phyloP scores from a whole-genome alignment of 2,888 invertebrate species.

The Plagodis pulveraria region DNA sequence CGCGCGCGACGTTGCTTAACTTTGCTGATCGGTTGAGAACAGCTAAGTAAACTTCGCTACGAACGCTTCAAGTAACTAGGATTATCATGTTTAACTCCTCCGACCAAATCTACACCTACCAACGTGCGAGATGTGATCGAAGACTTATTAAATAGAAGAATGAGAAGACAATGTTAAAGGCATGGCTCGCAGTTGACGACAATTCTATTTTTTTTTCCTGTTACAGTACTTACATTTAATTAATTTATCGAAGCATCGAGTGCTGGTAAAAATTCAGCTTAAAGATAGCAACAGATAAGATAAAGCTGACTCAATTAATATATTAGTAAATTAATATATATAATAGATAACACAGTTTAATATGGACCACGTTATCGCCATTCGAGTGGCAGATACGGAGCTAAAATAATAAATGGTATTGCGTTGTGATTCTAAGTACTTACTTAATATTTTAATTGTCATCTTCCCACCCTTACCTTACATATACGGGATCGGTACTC shows the following conservation, averaged over 20 bases:
- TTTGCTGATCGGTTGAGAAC: no score
- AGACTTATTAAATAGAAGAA: no score
- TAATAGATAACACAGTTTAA: conserved; percentile 60
- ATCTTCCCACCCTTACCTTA: no score
- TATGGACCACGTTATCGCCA: conserved; percentile 59
- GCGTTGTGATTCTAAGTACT: conserved; percentile 11
- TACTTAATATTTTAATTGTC: not conserved
- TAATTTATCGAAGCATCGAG: conserved; percentile 20
- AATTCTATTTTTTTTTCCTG: conserved; percentile 14
- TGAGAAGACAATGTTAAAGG: no score
- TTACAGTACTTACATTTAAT: conserved; percentile 18
- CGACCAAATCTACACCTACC: no score
- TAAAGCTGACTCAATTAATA: conserved; percentile 65
- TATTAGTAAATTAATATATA: conserved; percentile 68
- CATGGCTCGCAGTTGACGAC: no score
- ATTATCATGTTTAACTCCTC: no score
- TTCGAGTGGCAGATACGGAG: conserved; percentile 34
- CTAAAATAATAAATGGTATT: conserved; percentile 18
- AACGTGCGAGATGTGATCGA: no score
- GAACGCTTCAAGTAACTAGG: no score
- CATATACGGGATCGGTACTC: no score
- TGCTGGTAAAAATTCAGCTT: conserved; percentile 17
- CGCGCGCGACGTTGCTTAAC: no score
- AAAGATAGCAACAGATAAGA: conserved; percentile 53
- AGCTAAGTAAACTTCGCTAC: no score